Conservation (phyloP, 2,888 invertebrate species). For the Drosophila maculinotata region DNA sequence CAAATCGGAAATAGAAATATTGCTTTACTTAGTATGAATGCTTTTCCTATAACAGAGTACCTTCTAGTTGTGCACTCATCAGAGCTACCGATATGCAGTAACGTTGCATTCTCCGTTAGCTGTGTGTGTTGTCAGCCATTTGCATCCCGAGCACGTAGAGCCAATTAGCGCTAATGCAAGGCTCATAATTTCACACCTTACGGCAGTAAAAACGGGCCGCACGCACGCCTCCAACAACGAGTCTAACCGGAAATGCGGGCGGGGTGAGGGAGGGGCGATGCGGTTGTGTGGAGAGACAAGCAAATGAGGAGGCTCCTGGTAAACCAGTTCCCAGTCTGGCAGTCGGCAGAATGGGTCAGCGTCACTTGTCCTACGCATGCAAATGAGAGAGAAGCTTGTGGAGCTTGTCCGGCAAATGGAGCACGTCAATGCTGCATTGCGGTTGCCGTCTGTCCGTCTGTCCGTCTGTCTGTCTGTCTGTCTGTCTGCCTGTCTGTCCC, state of each 20-base stretch:
- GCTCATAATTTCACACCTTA: conserved; percentile 72
- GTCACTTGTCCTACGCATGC: conserved; percentile 49
- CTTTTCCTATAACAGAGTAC: not conserved
- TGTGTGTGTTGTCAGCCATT: conserved; percentile 24
- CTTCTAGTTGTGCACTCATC: not conserved
- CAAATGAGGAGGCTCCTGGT: conserved; percentile 36
- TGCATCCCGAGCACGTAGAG: conserved; percentile 41
- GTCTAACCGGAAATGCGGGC: conserved; percentile 19
- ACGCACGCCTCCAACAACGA: conserved; percentile 3
- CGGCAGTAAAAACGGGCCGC: conserved; percentile 33
- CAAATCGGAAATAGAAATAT: too few relatives aligned
- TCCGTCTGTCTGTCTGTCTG: conserved; percentile 8
- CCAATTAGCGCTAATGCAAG: conserved; percentile 74
- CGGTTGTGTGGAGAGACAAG: conserved; percentile 22
- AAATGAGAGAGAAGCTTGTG: conserved; percentile 45
- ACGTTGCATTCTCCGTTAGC: conserved; percentile 12
- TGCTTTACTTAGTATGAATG: not conserved
- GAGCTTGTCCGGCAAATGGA: conserved; percentile 62
- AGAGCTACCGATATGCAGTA: too few relatives aligned
- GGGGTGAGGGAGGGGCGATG: conserved; percentile 17
- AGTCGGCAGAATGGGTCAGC: conserved; percentile 1
- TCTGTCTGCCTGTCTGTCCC: conserved; percentile 4
- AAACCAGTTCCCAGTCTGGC: conserved; percentile 50
- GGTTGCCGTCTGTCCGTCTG: conserved; percentile 24
- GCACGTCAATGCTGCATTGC: conserved; percentile 66